phyloP scores from a whole-genome alignment of 2,113 vertebrate genomes.

The Coptodon rendalli region DNA sequence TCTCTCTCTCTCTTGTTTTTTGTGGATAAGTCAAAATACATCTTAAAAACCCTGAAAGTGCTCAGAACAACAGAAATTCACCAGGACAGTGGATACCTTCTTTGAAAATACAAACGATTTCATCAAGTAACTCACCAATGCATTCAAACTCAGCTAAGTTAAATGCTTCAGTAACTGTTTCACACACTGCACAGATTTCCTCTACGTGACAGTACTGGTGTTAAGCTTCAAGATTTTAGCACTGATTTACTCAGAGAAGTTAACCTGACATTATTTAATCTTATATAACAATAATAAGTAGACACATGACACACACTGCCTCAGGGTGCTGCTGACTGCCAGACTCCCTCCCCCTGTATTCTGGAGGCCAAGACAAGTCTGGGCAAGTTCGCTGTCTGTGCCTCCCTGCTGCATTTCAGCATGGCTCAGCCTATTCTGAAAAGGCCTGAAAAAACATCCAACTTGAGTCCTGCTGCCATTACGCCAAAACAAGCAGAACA shows the following conservation, averaged over 20 bases:
- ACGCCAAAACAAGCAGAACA: constrained; percentile 27
- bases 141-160: neutral
- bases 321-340: neutral
- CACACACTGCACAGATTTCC: neutral
- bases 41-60: neutral
- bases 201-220: neutral
- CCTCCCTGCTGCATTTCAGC: neutral
- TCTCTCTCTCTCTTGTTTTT: fast-evolving
- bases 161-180: neutral
- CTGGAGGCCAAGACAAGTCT: constrained; percentile 24
- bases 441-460: constrained; percentile 21
- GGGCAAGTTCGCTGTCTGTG: constrained; percentile 19
- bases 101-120: neutral
- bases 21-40: neutral
- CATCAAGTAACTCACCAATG: neutral
- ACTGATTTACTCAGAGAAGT: neutral
- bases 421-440: neutral
- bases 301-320: neutral
- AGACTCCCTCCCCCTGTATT: neutral
- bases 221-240: neutral
- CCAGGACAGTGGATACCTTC: neutral
- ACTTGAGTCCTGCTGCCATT: neutral
- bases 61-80: neutral
- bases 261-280: neutral
- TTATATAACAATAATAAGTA: neutral